These are phyloP conservation scores for Gambusia holbrooki DNA, from an alignment of 2,113 vertebrate species.

Conservation along the genomic window DNA sequence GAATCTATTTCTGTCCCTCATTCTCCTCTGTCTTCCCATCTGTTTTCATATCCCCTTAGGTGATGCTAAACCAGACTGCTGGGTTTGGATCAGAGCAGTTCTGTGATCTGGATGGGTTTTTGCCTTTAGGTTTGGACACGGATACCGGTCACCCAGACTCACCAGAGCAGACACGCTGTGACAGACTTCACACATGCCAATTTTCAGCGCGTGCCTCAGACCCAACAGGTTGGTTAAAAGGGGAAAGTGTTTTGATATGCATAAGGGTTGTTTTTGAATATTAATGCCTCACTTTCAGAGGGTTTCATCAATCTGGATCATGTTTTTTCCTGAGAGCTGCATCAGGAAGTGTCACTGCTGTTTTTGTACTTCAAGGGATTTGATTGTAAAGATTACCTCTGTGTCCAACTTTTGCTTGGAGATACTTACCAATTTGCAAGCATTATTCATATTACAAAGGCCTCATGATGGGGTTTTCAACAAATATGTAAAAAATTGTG, in stretches of 20 bases:
- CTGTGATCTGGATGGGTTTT: constrained; percentile 55
- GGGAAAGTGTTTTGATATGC: constrained; percentile 9
- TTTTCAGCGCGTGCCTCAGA: constrained; percentile 4
- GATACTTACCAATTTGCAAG: constrained; percentile 78
- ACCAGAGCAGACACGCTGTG: constrained; percentile 37
- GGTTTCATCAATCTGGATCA: constrained; percentile 9
- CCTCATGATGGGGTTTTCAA: constrained; percentile 80
- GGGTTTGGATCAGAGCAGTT: constrained; percentile 41
- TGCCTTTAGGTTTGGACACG: constrained; percentile 52
- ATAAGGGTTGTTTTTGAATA: constrained; percentile 10
- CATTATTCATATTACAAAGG: constrained; percentile 74
- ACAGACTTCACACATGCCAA: constrained; percentile 19
- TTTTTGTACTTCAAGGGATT: constrained; percentile 63
- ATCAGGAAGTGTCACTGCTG: constrained; percentile 40
- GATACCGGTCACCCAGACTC: constrained; percentile 14
- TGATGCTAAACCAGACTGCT: constrained; percentile 46
- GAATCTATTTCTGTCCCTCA: constrained; percentile 3
- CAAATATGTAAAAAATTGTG: constrained; percentile 76
- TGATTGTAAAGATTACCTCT: constrained; percentile 76
- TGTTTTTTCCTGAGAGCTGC: constrained; percentile 55
- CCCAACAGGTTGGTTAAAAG: constrained; percentile 58
- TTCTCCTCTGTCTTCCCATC: constrained; percentile 28
- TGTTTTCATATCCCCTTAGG: constrained; percentile 55
- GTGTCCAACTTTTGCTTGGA: constrained; percentile 73
- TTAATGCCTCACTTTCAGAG: constrained; percentile 23